These are phyloP conservation scores for Himalopsyche kuldschensis DNA, from an alignment of 2,888 invertebrate species.

Conservation along the genomic window DNA sequence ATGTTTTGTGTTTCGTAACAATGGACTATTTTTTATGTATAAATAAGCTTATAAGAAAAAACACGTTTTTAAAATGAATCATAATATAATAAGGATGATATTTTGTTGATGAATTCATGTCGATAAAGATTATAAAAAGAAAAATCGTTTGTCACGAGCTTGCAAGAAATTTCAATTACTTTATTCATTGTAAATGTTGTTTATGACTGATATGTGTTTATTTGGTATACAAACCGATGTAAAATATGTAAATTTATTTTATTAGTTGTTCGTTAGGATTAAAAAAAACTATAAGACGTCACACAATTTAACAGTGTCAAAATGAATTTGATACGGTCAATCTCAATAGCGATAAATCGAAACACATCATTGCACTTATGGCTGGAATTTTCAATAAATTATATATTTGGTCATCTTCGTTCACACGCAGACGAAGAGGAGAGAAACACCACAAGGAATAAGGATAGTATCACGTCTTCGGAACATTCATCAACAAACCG, in stretches of 20 bases:
- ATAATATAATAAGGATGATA: no score
- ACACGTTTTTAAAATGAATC: no score
- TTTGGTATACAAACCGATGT: no score
- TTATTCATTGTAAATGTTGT: no score
- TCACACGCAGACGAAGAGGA: conserved; percentile 5
- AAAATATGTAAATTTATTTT: background rate
- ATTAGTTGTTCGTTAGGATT: background rate
- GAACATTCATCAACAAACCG: background rate
- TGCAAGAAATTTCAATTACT: no score
- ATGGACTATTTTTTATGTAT: no score
- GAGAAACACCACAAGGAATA: background rate
- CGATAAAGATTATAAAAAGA: no score
- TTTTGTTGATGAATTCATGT: no score
- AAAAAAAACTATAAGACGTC: background rate
- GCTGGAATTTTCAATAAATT: conserved; percentile 11
- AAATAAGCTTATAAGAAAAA: no score
- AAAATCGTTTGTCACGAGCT: no score
- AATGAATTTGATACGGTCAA: background rate
- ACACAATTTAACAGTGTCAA: background rate
- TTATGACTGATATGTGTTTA: no score
- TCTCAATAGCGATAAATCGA: conserved; percentile 9
- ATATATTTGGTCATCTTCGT: background rate
- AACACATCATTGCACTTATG: conserved; percentile 29
- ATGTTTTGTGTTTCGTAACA: no score
- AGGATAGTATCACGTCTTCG: background rate